Evolutionary conservation across 2,797 vertebrate species (phyloP), one percentile per base, ranked within the genome.

Genomic region (Ammospiza maritima): DNA sequence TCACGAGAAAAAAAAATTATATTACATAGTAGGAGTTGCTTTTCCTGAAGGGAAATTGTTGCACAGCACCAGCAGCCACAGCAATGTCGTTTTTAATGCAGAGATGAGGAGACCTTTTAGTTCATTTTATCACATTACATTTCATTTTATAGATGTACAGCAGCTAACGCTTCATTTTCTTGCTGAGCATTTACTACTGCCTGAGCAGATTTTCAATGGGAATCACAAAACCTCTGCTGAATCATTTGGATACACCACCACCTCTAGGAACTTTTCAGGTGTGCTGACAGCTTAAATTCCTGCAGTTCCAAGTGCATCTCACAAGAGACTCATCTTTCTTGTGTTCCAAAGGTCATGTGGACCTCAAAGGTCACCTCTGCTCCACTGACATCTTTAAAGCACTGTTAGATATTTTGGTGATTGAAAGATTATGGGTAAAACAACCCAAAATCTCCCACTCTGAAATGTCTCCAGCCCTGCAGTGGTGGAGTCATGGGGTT

Each of bases 391-490:
- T 6, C 72, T 45, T 80, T 53, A 61, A 88, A 45, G 42, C 4
- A 2, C 36, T 16, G 16, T 5, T 75, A 50, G 61, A 29, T 53
- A 40, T 71, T 48, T 3, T 29, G 61, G 25, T 58, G 83, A 57
- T 17, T 32, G 56, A 53, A 73, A 66, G n/a, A 66, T 54, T n/a
- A 12, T 14, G 29, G 48, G 32, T 22, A 38, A 80, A 83, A 61
- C 27, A 25, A 10, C 30, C 20, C 48, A 36, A 81, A 70, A 60
- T 13, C 54, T 65, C 29, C 76, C 50, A 57, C 2, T 34, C 36
- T 71, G 40, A 19, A 0, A 0, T 25, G 40, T 29, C 44, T 65
- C 73, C 65, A 78, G 10, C 36, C 34, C 42, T 2, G 7, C 16
- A 20, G 67, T 11, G 16, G 26, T 26, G 81, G 82, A 89, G 53